These are phyloP conservation scores for Eclectus roratus DNA, from an alignment of 2,113 vertebrate species.

Conservation along the genomic window DNA sequence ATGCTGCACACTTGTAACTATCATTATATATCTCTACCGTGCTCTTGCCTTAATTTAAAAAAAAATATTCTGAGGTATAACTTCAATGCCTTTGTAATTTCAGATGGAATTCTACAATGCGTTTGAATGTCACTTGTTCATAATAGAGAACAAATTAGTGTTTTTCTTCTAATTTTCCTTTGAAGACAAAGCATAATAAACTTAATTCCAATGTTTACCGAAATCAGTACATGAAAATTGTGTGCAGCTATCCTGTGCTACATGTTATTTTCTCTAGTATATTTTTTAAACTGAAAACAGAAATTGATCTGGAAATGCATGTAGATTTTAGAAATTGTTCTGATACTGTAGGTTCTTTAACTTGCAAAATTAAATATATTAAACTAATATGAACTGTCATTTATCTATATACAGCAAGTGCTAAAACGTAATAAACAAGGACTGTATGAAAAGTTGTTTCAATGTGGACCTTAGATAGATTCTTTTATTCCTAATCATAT, in stretches of 20 bases:
- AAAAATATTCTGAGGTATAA: not conserved
- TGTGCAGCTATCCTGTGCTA: not conserved
- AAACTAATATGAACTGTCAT: not conserved
- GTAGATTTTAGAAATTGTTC: not conserved
- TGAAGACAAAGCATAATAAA: not conserved
- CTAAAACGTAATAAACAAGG: not conserved
- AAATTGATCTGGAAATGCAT: not conserved
- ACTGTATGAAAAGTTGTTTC: not conserved
- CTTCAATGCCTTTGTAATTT: not conserved
- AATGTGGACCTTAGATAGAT: not conserved
- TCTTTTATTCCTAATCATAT: not conserved
- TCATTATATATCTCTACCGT: not conserved
- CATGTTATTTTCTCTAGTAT: not conserved
- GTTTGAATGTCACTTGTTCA: not conserved
- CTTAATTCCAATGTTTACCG: not conserved
- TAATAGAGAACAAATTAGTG: not conserved
- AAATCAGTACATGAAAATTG: not conserved
- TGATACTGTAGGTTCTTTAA: not conserved
- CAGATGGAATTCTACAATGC: not conserved
- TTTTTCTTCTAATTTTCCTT: not conserved
- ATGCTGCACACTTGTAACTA: not conserved
- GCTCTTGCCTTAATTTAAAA: not conserved
- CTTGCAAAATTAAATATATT: not conserved
- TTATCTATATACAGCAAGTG: not conserved
- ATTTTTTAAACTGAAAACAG: not conserved